A percentile compares a stretch with the other conserved stretches of the same genome.
Conservation (phyloP, 2,797 vertebrate genomes). For the Euthynnus affinis region DNA sequence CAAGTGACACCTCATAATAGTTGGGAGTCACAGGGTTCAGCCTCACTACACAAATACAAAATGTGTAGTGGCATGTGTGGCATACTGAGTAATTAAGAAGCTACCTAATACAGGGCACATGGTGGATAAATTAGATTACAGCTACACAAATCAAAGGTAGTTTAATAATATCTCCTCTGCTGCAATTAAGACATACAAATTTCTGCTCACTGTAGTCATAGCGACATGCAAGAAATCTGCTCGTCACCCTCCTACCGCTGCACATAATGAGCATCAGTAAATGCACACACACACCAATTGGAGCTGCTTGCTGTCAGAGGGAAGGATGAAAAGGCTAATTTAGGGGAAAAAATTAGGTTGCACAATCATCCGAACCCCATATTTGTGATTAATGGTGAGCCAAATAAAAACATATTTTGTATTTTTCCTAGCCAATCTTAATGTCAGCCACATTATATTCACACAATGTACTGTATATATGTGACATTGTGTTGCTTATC, state of each 20-base stretch:
- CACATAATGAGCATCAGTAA: slow-evolving; percentile 32
- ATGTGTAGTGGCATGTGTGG: slow-evolving; percentile 10
- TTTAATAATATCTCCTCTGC: slow-evolving; percentile 59
- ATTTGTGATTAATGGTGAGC: not conserved
- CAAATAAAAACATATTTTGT: not conserved
- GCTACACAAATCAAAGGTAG: slow-evolving; percentile 52
- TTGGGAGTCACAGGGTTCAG: slow-evolving; percentile 25
- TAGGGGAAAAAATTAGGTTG: not conserved
- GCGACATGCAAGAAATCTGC: slow-evolving; percentile 36
- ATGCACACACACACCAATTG: not conserved
- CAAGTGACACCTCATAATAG: slow-evolving; percentile 10
- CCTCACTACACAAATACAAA: slow-evolving; percentile 23
- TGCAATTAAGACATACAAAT: slow-evolving; percentile 59
- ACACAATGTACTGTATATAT: not conserved
- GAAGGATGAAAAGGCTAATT: slow-evolving; percentile 3
- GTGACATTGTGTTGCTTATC: not conserved
- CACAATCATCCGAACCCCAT: not conserved
- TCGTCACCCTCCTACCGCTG: slow-evolving; percentile 36
- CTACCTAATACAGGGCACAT: slow-evolving; percentile 42
- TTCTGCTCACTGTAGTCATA: slow-evolving; percentile 46
- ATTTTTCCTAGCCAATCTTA: not conserved
- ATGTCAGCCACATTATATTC: not conserved
- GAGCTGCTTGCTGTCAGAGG: slow-evolving; percentile 15
- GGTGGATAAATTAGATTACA: slow-evolving; percentile 66
- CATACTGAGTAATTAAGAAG: slow-evolving; percentile 55